A percentile compares a stretch with the other conserved stretches of the same genome.
Evolutionary conservation across 2,113 vertebrate genomes (phyloP).

Genomic region (Cavia aperea): DNA sequence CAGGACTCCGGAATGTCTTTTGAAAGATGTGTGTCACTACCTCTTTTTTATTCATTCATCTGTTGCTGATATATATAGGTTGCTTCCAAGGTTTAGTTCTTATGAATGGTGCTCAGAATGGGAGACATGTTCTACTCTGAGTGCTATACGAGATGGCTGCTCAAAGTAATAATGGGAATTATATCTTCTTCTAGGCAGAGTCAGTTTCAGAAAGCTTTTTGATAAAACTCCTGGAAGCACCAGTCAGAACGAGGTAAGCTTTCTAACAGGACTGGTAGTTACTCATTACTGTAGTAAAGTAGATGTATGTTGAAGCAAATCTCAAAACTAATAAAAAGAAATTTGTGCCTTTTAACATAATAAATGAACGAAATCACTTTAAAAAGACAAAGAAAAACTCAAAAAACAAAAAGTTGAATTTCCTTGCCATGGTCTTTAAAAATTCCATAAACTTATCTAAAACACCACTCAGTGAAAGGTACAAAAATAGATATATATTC

Average conservation of each 20-base stretch:
- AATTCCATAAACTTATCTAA: background rate
- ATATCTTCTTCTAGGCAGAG: slow-evolving; percentile 2
- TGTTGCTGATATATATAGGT: background rate
- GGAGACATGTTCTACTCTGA: background rate
- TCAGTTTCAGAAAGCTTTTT: slow-evolving; percentile 27
- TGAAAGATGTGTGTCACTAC: background rate
- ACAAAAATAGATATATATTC: background rate
- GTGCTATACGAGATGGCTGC: background rate
- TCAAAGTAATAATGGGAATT: slow-evolving; percentile 23
- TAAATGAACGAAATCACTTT: slow-evolving; percentile 9
- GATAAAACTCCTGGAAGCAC: background rate
- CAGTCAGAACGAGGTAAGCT: background rate
- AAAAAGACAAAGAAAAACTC: background rate
- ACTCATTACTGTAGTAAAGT: slow-evolving; percentile 13
- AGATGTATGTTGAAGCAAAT: slow-evolving; percentile 5
- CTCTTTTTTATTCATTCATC: background rate
- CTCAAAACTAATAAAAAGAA: slow-evolving; percentile 16
- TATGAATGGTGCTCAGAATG: background rate
- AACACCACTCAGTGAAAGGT: background rate
- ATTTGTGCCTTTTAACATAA: background rate
- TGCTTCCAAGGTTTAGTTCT: background rate
- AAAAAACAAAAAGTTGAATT: slow-evolving; percentile 35
- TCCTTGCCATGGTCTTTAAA: slow-evolving; percentile 13
- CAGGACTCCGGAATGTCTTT: background rate
- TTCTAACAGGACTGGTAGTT: slow-evolving; percentile 9